Conservation (phyloP, 2,888 invertebrate genomes). For the Carabus problematicus region DNA sequence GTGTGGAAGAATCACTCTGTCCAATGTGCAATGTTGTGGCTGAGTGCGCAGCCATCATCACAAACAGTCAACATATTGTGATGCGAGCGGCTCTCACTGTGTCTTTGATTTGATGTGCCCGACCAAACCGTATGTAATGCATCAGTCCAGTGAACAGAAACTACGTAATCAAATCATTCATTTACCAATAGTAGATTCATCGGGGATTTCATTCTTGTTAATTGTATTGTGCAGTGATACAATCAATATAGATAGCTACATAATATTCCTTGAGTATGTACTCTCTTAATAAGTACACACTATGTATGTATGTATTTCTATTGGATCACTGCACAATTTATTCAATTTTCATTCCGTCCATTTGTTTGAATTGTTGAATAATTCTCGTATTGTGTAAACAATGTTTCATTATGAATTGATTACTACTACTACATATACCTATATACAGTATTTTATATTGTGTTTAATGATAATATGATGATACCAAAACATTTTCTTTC, state of each 20-base stretch:
- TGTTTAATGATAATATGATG: conserved; percentile 26
- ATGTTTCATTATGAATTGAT: too few relatives aligned
- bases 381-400: too few relatives aligned
- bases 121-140: conserved; percentile 37
- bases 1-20: conserved; percentile 16
- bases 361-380: conserved; percentile 3
- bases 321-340: too few relatives aligned
- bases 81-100: conserved; percentile 18
- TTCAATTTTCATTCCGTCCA: too few relatives aligned
- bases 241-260: too few relatives aligned
- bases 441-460: too few relatives aligned
- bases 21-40: not conserved
- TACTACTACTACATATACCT: not conserved
- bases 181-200: conserved; percentile 9
- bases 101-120: conserved; percentile 33
- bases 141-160: conserved; percentile 17
- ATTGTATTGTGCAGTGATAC: conserved; percentile 1
- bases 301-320: too few relatives aligned
- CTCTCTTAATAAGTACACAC: too few relatives aligned
- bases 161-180: conserved; percentile 10
- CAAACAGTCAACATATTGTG: conserved; percentile 19
- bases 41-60: conserved; percentile 17
- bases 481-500: conserved; percentile 46
- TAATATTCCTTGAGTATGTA: too few relatives aligned
- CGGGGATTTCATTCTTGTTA: conserved; percentile 4